These are phyloP conservation scores for Dallia pectoralis DNA, from an alignment of 2,797 vertebrate species.

Conservation along the genomic window DNA sequence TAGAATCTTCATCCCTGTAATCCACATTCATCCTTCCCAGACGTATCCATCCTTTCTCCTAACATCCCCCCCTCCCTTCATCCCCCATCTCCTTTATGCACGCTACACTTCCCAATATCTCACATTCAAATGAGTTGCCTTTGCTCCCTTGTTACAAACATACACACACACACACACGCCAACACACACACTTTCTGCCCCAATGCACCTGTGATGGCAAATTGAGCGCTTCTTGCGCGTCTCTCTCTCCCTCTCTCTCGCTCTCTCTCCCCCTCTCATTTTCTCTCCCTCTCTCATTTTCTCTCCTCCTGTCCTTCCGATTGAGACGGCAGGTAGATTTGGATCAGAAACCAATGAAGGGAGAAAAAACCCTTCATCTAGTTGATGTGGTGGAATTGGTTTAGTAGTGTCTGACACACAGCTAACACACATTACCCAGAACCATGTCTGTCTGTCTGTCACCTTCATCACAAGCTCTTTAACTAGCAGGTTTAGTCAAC, in stretches of 20 bases:
- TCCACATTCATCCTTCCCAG: constrained; percentile 99
- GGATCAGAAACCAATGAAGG: constrained; percentile 58
- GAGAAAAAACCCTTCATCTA: constrained; percentile 46
- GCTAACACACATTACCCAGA: background rate
- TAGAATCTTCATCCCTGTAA: constrained; percentile 99
- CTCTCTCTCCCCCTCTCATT: constrained; percentile 25
- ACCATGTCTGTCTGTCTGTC: background rate
- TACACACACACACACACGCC: constrained; percentile 11
- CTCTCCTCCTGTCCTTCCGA: constrained; percentile 37
- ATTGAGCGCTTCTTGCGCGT: constrained; percentile 75
- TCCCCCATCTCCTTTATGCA: constrained; percentile 75
- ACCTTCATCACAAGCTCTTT: background rate
- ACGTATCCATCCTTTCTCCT: constrained; percentile 62
- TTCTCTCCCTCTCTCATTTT: constrained; percentile 37
- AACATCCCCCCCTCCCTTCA: constrained; percentile 12
- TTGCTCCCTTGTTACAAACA: constrained; percentile 66
- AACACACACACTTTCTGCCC: constrained; percentile 76
- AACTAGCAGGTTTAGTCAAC: background rate
- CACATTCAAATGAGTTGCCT: constrained; percentile 92
- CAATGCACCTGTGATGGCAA: constrained; percentile 82
- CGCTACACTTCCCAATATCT: constrained; percentile 83
- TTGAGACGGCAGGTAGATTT: constrained; percentile 54
- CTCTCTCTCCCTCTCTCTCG: constrained; percentile 8
- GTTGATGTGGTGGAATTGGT: constrained; percentile 41
- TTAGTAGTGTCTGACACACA: background rate